Evolutionary conservation across 1,140 invertebrate genomes (phyloP).

Genomic region (Drosophila nannoptera): DNA sequence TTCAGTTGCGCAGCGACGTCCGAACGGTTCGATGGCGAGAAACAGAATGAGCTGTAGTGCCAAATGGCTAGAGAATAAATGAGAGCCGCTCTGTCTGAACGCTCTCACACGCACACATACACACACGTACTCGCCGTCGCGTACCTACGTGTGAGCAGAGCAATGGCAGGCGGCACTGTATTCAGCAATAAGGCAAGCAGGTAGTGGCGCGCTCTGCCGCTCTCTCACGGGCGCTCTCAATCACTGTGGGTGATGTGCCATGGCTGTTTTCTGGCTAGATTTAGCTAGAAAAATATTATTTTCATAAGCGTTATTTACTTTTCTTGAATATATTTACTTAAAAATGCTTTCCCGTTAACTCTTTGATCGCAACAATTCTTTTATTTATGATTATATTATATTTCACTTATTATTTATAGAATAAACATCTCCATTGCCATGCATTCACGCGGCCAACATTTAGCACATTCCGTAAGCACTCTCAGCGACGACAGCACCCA

Average conservation of each 20-base stretch:
- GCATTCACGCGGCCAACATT: not conserved
- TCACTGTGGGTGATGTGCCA: constrained; percentile 8
- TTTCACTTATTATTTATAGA: not conserved
- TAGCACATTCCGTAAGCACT: constrained; percentile 1
- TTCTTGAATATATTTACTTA: not conserved
- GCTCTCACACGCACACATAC: constrained; percentile 3
- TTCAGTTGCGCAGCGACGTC: constrained; percentile 29
- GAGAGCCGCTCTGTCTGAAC: constrained; percentile 2
- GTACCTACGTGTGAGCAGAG: not conserved
- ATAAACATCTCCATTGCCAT: too few species aligned
- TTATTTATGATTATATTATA: not conserved
- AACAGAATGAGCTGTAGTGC: constrained; percentile 40
- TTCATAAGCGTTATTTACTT: not conserved
- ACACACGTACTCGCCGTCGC: not conserved
- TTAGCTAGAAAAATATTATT: not conserved
- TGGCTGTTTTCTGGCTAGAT: constrained; percentile 28
- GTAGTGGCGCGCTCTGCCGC: constrained; percentile 26
- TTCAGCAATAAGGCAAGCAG: constrained; percentile 57
- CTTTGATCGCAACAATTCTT: too few species aligned
- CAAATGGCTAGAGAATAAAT: constrained; percentile 39
- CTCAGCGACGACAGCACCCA: not conserved
- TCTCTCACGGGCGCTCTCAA: constrained; percentile 5
- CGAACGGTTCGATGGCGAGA: constrained; percentile 35
- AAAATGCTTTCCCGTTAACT: too few species aligned
- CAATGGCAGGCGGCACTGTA: constrained; percentile 28